Percentiles rank a stretch among this genome's conserved stretches.
phyloP scores from a whole-genome alignment of 35 echinoderm and acorn worm genomes.

The Stichopus chloronotus region DNA sequence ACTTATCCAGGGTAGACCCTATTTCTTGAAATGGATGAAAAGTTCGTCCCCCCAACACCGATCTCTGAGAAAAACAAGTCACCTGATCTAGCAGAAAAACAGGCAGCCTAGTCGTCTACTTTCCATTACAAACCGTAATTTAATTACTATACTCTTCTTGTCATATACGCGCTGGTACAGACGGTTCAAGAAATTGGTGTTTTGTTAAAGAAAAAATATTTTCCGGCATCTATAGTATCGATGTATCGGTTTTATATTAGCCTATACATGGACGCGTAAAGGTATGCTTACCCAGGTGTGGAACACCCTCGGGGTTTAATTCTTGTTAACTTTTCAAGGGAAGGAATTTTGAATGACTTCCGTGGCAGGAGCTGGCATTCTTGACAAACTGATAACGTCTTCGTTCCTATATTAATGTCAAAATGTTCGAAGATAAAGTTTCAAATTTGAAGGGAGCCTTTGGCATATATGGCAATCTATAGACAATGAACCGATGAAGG shows the following conservation, averaged over 20 bases:
- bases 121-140: neutral
- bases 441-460: slow-evolving; percentile 17
- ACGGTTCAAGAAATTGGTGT: neutral
- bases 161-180: neutral
- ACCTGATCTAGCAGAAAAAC: neutral
- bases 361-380: neutral
- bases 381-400: neutral
- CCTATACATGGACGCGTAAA: neutral
- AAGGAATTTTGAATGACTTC: slow-evolving; percentile 12
- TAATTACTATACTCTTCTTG: neutral
- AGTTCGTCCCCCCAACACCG: neutral
- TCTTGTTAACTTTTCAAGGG: slow-evolving; percentile 8
- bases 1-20: neutral
- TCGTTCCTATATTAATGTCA: neutral
- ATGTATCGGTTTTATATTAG: neutral
- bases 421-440: slow-evolving; percentile 38
- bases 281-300: slow-evolving; percentile 29
- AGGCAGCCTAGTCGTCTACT: neutral
- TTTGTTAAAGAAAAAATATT: neutral
- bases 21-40: neutral
- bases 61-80: slow-evolving; percentile 2
- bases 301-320: neutral
- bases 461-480: neutral
- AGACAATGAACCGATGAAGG: neutral
- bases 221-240: neutral